Percentiles rank a stretch among this genome's conserved stretches.
These are phyloP conservation scores for Dastarcus helophoroides DNA, from an alignment of 2,888 invertebrate species.

Conservation along the genomic window DNA sequence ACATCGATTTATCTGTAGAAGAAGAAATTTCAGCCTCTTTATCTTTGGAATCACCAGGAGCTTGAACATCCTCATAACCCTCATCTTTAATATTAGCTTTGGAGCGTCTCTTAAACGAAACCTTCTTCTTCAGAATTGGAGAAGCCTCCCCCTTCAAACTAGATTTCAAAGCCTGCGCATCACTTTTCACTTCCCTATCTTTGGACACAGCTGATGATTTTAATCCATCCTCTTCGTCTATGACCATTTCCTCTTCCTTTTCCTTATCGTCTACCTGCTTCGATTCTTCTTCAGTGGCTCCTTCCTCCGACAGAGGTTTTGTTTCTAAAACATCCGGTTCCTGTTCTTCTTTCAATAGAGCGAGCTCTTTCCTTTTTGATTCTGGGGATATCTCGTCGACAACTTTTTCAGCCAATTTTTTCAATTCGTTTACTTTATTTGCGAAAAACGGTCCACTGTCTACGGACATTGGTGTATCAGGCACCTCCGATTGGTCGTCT, in stretches of 20 bases:
- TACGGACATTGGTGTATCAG: conserved; percentile 29
- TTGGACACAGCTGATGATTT: conserved; percentile 20
- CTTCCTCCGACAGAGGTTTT: conserved; percentile 1
- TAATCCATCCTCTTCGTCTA: conserved; percentile 35
- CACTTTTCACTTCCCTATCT: conserved; percentile 16
- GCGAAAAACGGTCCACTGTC: conserved; percentile 14
- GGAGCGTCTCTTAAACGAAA: conserved; percentile 31
- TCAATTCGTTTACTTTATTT: conserved; percentile 26
- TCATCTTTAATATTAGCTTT: conserved; percentile 23
- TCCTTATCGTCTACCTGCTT: conserved; percentile 5
- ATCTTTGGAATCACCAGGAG: conserved; percentile 7
- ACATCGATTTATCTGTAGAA: conserved; percentile 16
- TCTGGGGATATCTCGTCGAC: conserved; percentile 28
- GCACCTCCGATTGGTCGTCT: conserved; percentile 25
- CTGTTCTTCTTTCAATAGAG: conserved; percentile 16
- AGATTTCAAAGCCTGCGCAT: conserved; percentile 19
- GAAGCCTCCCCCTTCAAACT: conserved; percentile 21
- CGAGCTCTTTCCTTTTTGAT: conserved; percentile 16
- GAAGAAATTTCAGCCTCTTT: conserved; percentile 8
- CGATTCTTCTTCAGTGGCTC: conserved; percentile 9
- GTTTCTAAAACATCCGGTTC: conserved; percentile 5
- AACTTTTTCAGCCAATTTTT: conserved; percentile 28
- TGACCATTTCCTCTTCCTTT: conserved; percentile 18
- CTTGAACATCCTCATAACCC: conserved; percentile 23
- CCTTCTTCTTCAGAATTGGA: conserved; percentile 31